These are phyloP conservation scores for Heliconius sara DNA, from an alignment of 2,888 invertebrate species.

Conservation along the genomic window DNA sequence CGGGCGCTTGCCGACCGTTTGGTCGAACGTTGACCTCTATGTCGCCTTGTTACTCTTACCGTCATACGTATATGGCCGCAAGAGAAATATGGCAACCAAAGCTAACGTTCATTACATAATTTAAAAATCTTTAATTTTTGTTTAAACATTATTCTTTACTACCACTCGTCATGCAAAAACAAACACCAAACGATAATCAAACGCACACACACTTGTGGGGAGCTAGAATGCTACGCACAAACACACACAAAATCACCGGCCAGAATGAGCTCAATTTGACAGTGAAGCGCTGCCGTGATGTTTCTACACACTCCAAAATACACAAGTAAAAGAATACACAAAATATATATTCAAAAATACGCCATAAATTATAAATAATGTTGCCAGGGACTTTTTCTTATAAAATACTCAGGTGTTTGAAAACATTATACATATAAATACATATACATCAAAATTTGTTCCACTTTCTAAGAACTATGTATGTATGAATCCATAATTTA, in stretches of 20 bases:
- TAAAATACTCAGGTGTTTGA: neutral
- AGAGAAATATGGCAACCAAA: conserved; percentile 57
- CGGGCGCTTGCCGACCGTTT: conserved; percentile 65
- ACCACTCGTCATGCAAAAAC: conserved; percentile 65
- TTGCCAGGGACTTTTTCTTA: conserved; percentile 13
- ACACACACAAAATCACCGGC: conserved; percentile 82
- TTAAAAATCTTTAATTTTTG: neutral
- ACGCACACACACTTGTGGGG: conserved; percentile 64
- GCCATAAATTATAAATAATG: conserved; percentile 29
- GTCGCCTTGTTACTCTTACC: conserved; percentile 58
- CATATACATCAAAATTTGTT: neutral
- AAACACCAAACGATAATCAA: conserved; percentile 68
- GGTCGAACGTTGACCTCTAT: conserved; percentile 54
- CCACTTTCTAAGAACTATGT: neutral
- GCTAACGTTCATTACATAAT: conserved; percentile 52
- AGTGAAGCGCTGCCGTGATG: conserved; percentile 55
- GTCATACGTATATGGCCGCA: conserved; percentile 62
- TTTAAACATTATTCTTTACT: conserved; percentile 33
- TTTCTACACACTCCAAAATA: conserved; percentile 72
- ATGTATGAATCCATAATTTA: neutral
- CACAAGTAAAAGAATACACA: conserved; percentile 62
- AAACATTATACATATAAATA: no score
- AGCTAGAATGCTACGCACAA: conserved; percentile 69
- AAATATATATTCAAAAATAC: conserved; percentile 43
- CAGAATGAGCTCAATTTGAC: conserved; percentile 73